Percentiles rank a stretch among this genome's conserved stretches.
Conservation (phyloP, 2,113 vertebrate genomes). For the Saccopteryx bilineata region DNA sequence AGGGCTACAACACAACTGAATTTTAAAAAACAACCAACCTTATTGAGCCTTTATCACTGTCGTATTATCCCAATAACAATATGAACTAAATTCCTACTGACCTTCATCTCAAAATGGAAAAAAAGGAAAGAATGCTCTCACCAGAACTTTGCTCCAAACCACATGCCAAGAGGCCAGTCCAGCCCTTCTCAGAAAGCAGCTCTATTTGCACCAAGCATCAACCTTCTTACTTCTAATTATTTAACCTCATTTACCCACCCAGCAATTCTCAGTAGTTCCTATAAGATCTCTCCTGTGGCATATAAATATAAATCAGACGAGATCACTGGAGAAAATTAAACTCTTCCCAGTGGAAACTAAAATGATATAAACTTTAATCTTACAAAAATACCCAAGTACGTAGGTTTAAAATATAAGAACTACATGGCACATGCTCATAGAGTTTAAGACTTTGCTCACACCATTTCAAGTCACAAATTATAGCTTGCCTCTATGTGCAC, state of each 20-base stretch:
- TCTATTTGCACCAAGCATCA: slow-evolving; percentile 5
- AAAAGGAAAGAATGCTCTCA: background rate
- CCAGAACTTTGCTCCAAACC: slow-evolving; percentile 6
- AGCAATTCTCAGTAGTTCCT: slow-evolving; percentile 36
- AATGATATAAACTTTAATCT: slow-evolving; percentile 21
- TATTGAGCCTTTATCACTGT: background rate
- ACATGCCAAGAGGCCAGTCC: background rate
- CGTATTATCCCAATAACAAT: background rate
- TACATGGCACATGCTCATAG: slow-evolving; percentile 36
- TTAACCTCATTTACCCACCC: background rate
- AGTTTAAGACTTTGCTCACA: slow-evolving; percentile 45
- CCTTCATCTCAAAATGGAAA: background rate
- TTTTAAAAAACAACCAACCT: background rate
- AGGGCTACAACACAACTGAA: background rate
- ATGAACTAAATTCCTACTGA: slow-evolving; percentile 35
- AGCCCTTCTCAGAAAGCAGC: slow-evolving; percentile 26
- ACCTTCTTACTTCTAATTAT: background rate
- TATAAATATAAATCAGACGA: slow-evolving; percentile 39
- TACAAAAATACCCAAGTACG: slow-evolving; percentile 67
- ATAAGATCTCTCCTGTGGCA: slow-evolving; percentile 46
- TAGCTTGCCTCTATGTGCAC: slow-evolving; percentile 53
- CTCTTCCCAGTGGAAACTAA: slow-evolving; percentile 38
- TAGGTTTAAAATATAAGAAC: slow-evolving; percentile 17
- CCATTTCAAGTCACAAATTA: slow-evolving; percentile 63
- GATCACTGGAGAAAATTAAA: slow-evolving; percentile 52